phyloP scores from a whole-genome alignment of 2,888 invertebrate species.

The Agonum fuliginosum region DNA sequence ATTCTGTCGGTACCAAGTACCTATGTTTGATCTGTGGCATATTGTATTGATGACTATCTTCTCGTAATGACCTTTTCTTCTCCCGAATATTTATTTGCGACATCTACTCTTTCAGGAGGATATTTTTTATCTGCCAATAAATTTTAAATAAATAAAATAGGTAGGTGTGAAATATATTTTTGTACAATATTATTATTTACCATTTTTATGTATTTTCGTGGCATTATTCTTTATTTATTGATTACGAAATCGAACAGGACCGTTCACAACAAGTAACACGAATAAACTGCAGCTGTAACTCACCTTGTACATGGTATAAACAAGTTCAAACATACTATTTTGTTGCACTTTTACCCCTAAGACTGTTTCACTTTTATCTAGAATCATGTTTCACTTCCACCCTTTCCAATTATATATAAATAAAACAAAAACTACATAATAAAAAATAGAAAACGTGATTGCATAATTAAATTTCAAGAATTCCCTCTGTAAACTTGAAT shows the following conservation, averaged over 20 bases:
- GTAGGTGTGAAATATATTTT: too few relatives aligned
- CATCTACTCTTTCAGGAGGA: too few relatives aligned
- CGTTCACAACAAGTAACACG: background rate
- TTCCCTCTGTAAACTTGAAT: too few relatives aligned
- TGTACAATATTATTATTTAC: background rate
- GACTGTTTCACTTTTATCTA: background rate
- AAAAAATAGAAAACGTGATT: background rate
- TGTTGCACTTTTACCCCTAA: background rate
- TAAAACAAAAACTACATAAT: background rate
- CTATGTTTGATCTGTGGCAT: too few relatives aligned
- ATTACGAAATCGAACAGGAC: background rate
- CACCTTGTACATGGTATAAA: background rate
- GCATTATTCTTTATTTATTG: background rate
- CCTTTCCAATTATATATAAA: background rate
- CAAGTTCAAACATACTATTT: background rate
- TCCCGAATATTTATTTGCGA: too few relatives aligned
- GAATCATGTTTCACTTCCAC: background rate
- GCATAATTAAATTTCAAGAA: background rate
- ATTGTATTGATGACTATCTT: too few relatives aligned
- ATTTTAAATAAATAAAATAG: too few relatives aligned
- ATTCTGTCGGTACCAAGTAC: too few relatives aligned
- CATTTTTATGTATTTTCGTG: background rate
- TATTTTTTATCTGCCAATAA: too few relatives aligned
- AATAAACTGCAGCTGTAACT: background rate
- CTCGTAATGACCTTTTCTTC: too few relatives aligned